Conservation (phyloP, 2,113 vertebrate genomes). For the Notiomystis cincta region DNA sequence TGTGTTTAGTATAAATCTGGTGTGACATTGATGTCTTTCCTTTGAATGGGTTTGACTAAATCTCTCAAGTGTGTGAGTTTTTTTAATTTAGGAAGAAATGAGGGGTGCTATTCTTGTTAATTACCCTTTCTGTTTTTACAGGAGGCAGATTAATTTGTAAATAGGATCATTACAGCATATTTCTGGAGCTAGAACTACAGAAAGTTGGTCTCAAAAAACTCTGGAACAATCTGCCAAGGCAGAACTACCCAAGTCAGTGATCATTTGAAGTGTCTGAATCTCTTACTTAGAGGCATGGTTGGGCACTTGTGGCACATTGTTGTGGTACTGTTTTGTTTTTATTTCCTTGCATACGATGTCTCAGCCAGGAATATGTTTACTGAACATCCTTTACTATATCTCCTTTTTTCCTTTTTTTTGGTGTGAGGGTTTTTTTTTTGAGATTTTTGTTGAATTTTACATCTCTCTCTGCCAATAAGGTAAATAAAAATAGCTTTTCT, state of each 20-base stretch:
- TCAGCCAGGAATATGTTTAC: neutral
- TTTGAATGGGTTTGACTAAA: neutral
- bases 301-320: neutral
- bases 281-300: neutral
- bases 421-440: neutral
- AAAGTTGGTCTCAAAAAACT: neutral
- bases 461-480: neutral
- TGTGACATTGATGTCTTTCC: neutral
- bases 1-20: neutral
- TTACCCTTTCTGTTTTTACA: neutral
- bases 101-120: neutral
- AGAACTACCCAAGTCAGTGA: neutral
- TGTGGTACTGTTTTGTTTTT: rapidly evolving
- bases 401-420: neutral
- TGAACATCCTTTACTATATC: neutral
- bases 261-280: neutral
- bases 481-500: neutral
- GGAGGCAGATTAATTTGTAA: neutral
- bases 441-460: neutral
- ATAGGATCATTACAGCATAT: neutral
- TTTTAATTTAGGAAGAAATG: neutral
- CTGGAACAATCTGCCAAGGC: neutral
- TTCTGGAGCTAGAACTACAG: neutral
- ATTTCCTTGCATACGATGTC: neutral
- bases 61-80: neutral